A percentile compares a stretch with the other conserved stretches of the same genome.
Evolutionary conservation across 2,113 vertebrate genomes (phyloP).

Genomic region (Proterorhinus semilunaris): DNA sequence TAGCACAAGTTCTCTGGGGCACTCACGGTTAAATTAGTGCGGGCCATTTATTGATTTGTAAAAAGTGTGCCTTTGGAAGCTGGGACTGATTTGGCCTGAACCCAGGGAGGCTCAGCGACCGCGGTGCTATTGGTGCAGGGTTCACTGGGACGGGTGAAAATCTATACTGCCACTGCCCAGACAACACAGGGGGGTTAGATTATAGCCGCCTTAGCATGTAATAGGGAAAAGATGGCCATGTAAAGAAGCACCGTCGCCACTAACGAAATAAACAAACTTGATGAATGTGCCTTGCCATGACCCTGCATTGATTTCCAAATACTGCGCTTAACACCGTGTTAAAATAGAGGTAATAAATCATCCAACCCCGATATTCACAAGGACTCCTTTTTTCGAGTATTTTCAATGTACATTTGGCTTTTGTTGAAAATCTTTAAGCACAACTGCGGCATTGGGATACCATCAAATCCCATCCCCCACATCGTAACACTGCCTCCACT

Average conservation of each 20-base stretch:
- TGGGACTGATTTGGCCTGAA: constrained; percentile 30
- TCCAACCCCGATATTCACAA: constrained; percentile 27
- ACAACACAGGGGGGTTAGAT: constrained; percentile 30
- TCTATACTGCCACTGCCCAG: constrained; percentile 56
- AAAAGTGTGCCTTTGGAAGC: constrained; percentile 51
- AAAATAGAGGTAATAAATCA: constrained; percentile 53
- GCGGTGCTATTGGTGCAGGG: constrained; percentile 41
- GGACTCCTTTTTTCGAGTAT: neutral
- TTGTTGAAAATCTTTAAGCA: constrained; percentile 39
- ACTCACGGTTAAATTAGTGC: constrained; percentile 56
- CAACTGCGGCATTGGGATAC: constrained; percentile 53
- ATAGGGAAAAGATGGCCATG: constrained; percentile 52
- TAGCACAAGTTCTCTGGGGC: constrained; percentile 43
- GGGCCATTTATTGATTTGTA: constrained; percentile 66
- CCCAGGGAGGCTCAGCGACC: constrained; percentile 43
- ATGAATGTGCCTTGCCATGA: constrained; percentile 63
- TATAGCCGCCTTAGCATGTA: constrained; percentile 46
- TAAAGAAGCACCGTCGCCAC: constrained; percentile 31
- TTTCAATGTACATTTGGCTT: constrained; percentile 17
- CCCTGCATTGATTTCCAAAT: constrained; percentile 66
- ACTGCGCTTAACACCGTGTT: constrained; percentile 49
- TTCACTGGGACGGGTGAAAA: constrained; percentile 60
- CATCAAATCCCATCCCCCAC: constrained; percentile 53
- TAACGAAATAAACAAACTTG: constrained; percentile 62
- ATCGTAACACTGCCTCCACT: constrained; percentile 44